Evolutionary conservation across 2,113 vertebrate species (phyloP).

Genomic region (Pachycephala philippinensis): DNA sequence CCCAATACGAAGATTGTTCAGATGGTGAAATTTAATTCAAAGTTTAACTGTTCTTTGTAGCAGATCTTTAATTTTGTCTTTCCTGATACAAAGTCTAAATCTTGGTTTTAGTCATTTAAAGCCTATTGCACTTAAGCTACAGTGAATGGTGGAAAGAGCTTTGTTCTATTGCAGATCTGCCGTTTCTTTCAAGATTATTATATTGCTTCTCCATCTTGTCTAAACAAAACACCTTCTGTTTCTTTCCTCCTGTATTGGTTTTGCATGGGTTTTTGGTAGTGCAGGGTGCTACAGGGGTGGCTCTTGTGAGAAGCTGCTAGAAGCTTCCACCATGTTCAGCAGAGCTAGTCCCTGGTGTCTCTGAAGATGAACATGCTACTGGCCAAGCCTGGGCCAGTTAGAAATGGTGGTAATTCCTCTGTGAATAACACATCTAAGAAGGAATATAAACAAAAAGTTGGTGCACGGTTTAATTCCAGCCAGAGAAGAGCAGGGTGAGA

Average conservation of each 20-base stretch:
- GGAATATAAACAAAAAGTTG: background rate
- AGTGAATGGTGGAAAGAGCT: background rate
- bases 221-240: background rate
- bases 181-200: background rate
- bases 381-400: background rate
- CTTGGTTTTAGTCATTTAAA: background rate
- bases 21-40: background rate
- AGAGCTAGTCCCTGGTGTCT: background rate
- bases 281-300: background rate
- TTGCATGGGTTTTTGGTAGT: background rate
- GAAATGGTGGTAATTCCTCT: background rate
- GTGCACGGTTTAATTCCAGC: background rate
- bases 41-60: background rate
- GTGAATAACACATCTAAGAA: background rate
- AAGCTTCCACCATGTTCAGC: background rate
- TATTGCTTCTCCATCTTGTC: background rate
- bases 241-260: background rate
- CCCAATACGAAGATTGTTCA: background rate
- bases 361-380: background rate
- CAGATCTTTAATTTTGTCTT: background rate
- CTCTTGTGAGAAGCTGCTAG: background rate
- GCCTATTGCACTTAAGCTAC: background rate
- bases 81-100: background rate
- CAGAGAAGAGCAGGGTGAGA: background rate
- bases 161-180: background rate